Conservation (phyloP, 1,140 invertebrate species). For the Neodiprion lecontei region DNA sequence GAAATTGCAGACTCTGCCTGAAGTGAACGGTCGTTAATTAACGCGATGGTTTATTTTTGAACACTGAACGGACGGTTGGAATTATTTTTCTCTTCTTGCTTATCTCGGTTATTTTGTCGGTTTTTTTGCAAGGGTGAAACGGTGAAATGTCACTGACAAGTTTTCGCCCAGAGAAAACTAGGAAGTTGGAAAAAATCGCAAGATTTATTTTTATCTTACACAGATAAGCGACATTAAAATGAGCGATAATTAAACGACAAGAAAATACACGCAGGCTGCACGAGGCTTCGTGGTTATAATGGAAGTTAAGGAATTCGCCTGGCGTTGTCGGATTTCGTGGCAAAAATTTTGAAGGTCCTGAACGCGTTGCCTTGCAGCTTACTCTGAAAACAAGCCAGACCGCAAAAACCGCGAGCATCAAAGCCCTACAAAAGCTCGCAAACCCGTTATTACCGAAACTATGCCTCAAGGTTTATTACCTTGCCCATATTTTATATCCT, state of each 20-base stretch:
- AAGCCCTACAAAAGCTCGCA: not conserved
- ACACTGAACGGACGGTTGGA: no score
- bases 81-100: no score
- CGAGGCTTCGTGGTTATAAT: no score
- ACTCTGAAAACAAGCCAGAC: not conserved
- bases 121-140: not conserved
- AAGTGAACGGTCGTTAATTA: no score
- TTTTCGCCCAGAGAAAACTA: no score
- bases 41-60: no score
- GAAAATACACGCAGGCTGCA: not conserved
- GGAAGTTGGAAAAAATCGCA: no score
- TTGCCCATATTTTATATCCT: slow-evolving; percentile 3
- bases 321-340: not conserved
- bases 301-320: no score
- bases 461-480: slow-evolving; percentile 1
- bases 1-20: no score
- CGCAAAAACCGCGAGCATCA: slow-evolving; percentile 3
- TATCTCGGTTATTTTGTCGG: no score
- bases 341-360: not conserved
- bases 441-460: slow-evolving; percentile 1
- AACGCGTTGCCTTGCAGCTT: not conserved
- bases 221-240: no score
- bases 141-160: not conserved
- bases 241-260: not conserved
- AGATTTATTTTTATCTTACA: no score